A percentile compares a stretch with the other conserved stretches of the same genome.
Conservation (phyloP, 2,113 vertebrate genomes). For the Stigmatopora argus region DNA sequence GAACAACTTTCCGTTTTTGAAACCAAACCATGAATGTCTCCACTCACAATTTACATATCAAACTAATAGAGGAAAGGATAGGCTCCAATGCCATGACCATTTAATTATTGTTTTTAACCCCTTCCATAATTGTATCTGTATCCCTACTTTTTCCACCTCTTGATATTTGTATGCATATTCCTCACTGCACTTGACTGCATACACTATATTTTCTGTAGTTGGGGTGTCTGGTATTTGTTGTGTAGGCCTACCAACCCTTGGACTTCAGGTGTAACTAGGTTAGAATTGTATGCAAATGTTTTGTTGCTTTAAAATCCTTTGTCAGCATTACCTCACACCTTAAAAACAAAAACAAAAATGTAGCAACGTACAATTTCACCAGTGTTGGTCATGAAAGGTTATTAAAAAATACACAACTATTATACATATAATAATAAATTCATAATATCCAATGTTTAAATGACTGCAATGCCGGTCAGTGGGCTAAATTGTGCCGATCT, state of each 20-base stretch:
- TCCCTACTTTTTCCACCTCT: no score
- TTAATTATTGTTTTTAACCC: no score
- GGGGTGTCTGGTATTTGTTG: no score
- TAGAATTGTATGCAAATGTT: no score
- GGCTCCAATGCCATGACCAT: constrained; percentile 4
- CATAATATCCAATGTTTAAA: not conserved
- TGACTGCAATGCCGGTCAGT: not conserved
- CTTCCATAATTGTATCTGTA: no score
- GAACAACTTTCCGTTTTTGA: constrained; percentile 9
- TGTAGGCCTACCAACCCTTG: no score
- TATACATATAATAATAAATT: not conserved
- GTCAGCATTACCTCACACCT: no score
- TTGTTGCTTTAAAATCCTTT: no score
- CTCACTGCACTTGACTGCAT: no score
- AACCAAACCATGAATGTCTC: not conserved
- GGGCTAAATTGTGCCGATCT: not conserved
- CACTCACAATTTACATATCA: constrained; percentile 12
- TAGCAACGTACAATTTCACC: not conserved
- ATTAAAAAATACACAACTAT: not conserved
- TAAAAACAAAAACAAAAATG: not conserved
- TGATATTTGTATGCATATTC: no score
- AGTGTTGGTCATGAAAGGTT: not conserved
- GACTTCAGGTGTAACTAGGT: no score
- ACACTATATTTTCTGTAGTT: no score
- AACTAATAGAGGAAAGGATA: constrained; percentile 9